Evolutionary conservation across 2,888 invertebrate genomes (phyloP).

Genomic region (Ophioninae sp.): DNA sequence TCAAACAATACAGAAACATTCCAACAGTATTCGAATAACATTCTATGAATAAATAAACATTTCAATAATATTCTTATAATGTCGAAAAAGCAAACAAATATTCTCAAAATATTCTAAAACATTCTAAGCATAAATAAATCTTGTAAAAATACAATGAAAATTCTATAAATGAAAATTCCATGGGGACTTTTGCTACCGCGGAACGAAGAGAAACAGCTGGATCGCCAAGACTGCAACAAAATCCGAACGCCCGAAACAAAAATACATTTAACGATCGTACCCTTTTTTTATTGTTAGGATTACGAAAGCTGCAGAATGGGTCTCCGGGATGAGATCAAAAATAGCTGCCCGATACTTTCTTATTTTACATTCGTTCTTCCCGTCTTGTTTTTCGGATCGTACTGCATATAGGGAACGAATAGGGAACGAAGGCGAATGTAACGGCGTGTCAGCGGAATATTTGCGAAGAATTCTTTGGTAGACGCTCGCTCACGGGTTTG

Average conservation of each 20-base stretch:
- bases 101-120: no score
- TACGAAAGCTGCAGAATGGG: background rate
- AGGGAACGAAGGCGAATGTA: conserved; percentile 43
- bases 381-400: conserved; percentile 11
- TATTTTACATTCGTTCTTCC: conserved; percentile 3
- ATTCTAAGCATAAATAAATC: no score
- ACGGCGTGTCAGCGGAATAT: conserved; percentile 53
- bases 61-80: no score
- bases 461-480: conserved; percentile 20
- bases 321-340: conserved; percentile 23
- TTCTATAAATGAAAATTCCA: background rate
- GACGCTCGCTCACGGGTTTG: background rate
- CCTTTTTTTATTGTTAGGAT: conserved; percentile 11
- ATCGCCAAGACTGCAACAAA: conserved; percentile 12
- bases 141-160: background rate
- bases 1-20: no score
- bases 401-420: conserved; percentile 22
- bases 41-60: no score
- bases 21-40: no score
- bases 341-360: conserved; percentile 30
- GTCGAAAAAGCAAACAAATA: no score
- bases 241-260: background rate
- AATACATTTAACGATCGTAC: conserved; percentile 4
- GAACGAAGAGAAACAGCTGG: conserved; percentile 32
- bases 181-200: background rate